These are phyloP conservation scores for Acrocephalus arundinaceus DNA, from an alignment of 2,113 vertebrate genomes.

Conservation along the genomic window DNA sequence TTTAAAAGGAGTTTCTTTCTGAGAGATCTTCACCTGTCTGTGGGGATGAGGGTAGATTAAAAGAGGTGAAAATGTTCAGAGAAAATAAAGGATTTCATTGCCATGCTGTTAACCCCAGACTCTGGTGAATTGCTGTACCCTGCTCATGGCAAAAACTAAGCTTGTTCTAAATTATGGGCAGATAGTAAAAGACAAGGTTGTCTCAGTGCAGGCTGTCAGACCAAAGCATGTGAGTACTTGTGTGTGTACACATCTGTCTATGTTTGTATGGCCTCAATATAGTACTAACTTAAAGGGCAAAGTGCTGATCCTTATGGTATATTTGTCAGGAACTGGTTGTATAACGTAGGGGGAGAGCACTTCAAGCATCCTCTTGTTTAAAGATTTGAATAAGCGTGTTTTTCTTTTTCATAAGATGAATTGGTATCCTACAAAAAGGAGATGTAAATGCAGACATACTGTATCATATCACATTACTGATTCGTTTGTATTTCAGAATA, in stretches of 20 bases:
- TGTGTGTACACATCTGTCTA: neutral
- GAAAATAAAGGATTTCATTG: neutral
- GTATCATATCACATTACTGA: neutral
- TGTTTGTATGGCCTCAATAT: neutral
- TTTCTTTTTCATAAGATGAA: neutral
- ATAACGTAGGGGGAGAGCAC: neutral
- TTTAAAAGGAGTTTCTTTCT: neutral
- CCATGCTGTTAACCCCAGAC: neutral
- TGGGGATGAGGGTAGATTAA: neutral
- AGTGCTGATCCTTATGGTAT: neutral
- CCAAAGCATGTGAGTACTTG: accelerated
- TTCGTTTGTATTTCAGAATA: neutral
- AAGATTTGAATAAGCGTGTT: neutral
- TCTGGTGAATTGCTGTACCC: neutral
- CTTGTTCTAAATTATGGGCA: neutral
- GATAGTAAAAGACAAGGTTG: neutral
- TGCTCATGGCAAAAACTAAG: neutral
- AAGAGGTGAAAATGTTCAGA: neutral
- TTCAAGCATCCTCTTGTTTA: neutral
- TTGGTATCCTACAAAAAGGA: neutral
- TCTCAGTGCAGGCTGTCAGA: neutral
- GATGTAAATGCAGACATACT: neutral
- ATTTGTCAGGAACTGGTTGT: neutral
- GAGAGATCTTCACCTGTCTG: neutral
- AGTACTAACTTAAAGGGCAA: neutral